Conservation (phyloP, 2,888 invertebrate genomes). For the Fissipunctia ypsillon region DNA sequence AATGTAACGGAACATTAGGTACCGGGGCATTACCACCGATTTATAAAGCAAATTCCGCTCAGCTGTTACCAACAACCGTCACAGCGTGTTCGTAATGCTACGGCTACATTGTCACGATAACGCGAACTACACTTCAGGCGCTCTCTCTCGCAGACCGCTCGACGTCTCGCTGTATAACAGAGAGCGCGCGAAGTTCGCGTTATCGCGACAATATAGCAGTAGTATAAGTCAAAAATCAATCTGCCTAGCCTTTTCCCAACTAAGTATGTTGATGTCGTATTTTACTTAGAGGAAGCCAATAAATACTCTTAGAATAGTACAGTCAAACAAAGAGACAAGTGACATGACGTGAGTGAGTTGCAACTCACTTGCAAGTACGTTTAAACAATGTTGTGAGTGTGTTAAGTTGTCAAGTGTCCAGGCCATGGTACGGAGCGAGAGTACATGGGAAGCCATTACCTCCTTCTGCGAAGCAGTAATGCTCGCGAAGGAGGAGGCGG, state of each 20-base stretch:
- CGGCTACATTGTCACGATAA: no score
- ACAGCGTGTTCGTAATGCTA: slow-evolving; percentile 57
- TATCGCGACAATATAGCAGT: no score
- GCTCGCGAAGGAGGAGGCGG: no score
- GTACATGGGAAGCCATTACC: no score
- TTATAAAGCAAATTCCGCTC: slow-evolving; percentile 81
- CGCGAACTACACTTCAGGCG: no score
- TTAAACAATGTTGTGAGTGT: not conserved
- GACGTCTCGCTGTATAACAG: no score
- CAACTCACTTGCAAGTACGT: not conserved
- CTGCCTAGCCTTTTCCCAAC: not conserved
- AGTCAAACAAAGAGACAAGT: slow-evolving; percentile 1
- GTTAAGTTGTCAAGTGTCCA: not conserved
- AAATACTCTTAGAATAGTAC: slow-evolving; percentile 65
- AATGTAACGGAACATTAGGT: slow-evolving; percentile 29
- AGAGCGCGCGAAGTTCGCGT: no score
- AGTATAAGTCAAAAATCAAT: not conserved
- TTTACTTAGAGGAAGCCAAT: slow-evolving; percentile 51
- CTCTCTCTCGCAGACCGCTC: no score
- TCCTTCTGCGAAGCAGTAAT: no score
- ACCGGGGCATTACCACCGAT: slow-evolving; percentile 67
- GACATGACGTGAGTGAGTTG: not conserved
- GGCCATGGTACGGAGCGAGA: no score
- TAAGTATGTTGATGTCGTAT: not conserved
- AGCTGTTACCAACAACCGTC: slow-evolving; percentile 76